Evolutionary conservation across 1,140 invertebrate species (phyloP).

Genomic region (Metopolophium dirhodum): DNA sequence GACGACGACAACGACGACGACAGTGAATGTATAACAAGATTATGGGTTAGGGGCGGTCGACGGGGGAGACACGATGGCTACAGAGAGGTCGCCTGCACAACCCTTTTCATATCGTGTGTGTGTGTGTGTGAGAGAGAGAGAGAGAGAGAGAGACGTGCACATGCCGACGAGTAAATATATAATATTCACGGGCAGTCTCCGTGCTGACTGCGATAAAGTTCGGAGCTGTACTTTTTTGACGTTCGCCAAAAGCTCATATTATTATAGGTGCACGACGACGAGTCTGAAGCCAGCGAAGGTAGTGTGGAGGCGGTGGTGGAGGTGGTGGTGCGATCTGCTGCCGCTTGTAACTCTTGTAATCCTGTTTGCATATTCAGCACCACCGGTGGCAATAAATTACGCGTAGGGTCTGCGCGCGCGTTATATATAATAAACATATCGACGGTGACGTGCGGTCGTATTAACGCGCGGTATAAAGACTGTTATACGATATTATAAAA

Average conservation of each 20-base stretch:
- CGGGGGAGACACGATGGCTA: too few relatives aligned
- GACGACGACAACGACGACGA: too few relatives aligned
- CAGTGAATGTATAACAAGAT: neutral
- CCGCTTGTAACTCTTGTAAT: constrained; percentile 19
- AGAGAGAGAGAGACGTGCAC: neutral
- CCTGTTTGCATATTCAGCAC: constrained; percentile 34
- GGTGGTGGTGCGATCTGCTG: neutral
- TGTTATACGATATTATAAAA: neutral
- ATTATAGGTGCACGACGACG: neutral
- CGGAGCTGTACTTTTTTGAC: constrained; percentile 26
- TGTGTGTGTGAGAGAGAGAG: neutral
- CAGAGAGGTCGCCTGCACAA: neutral
- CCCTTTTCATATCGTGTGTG: neutral
- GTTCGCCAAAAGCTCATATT: neutral
- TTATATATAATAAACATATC: neutral
- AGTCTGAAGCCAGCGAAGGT: too few relatives aligned
- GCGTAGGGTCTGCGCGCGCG: neutral
- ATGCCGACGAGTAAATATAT: neutral
- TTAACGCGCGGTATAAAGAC: neutral
- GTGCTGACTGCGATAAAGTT: neutral
- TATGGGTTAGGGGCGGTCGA: neutral
- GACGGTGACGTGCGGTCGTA: neutral
- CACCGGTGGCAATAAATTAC: constrained; percentile 18
- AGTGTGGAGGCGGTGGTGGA: too few relatives aligned
- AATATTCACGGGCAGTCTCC: constrained; percentile 9